Base-by-base conservation (phyloP, 1,140 invertebrate species). In the Drosophila azteca region DNA sequence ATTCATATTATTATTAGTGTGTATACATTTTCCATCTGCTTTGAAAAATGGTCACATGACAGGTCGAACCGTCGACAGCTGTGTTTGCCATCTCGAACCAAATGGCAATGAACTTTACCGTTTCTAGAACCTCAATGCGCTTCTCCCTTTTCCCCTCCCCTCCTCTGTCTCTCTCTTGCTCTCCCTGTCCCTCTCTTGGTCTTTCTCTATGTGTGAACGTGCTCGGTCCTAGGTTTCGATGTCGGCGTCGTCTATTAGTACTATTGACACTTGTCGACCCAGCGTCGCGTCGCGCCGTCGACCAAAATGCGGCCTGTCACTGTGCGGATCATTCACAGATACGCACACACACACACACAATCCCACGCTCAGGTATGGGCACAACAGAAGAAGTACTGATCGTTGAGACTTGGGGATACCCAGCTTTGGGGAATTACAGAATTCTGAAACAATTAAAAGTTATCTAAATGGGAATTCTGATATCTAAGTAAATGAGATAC, bases 41-140 rank as follows among this genome's bases (percentile, higher is more conserved):
- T 65, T 84, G 69, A 85, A 87, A 85, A 81, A 87, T 85, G 74
- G 81, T 85, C 81, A 84, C 72, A 85, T 84, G 81, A 84, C 81
- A 68, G 78, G 77, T 80, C 78, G 65, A 39, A 1, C 35, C 35
- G 35, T 5, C 35, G 54, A 68, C 80, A 88, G 83, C 79, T 88
- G 84, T 82, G 84, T 88, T 88, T 88, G 84, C 72, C 63, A 63
- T 41, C 68, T 70, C 69, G 70, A 74, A 44, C 39, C 55, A 71
- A 88, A 88, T 83, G 83, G 83, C 83, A 88, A 88, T 88, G 84
- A 88, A 88, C 83, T 88, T 88, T 82, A 82, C 82, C 82, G 81
- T 80, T 62, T 52, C 48, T 49, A 80, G 77, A 73, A 83, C 70
- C 70, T 54, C 60, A 53, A 54, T 55, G 20, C 51, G 29, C 22